A percentile compares a stretch with the other conserved stretches of the same genome.
Evolutionary conservation across 92 coral and sea anemone genomes (phyloP).

Genomic region (Bergia sp.): DNA sequence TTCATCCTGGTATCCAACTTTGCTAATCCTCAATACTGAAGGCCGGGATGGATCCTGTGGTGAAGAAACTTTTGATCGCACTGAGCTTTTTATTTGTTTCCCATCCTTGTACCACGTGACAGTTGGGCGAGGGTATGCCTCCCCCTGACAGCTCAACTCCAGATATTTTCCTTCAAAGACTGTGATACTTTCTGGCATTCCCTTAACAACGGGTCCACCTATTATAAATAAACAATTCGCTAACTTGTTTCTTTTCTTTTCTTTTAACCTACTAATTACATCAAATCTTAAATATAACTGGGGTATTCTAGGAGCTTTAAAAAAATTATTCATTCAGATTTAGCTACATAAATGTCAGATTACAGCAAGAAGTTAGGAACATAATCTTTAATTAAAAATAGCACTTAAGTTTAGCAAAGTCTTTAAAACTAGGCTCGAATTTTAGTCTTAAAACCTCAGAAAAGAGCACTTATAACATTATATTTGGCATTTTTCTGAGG

Average conservation of each 20-base stretch:
- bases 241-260: background rate
- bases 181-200: background rate
- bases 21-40: background rate
- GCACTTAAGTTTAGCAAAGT: too few relatives aligned
- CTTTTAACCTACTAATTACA: background rate
- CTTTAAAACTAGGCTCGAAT: too few relatives aligned
- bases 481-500: too few relatives aligned
- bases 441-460: too few relatives aligned
- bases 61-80: background rate
- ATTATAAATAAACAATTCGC: background rate
- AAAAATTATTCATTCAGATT: too few relatives aligned
- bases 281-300: background rate
- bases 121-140: background rate
- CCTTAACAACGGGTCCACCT: background rate
- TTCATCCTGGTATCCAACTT: background rate
- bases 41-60: too few relatives aligned
- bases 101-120: slow-evolving; percentile 19
- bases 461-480: too few relatives aligned
- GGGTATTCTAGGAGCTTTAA: too few relatives aligned
- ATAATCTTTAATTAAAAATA: too few relatives aligned
- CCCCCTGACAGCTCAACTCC: background rate
- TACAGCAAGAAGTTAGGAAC: too few relatives aligned
- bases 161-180: background rate
- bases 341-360: too few relatives aligned
- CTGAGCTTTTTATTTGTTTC: background rate